Conservation (phyloP, 1,140 invertebrate genomes). For the Drosophila lacteicornis region DNA sequence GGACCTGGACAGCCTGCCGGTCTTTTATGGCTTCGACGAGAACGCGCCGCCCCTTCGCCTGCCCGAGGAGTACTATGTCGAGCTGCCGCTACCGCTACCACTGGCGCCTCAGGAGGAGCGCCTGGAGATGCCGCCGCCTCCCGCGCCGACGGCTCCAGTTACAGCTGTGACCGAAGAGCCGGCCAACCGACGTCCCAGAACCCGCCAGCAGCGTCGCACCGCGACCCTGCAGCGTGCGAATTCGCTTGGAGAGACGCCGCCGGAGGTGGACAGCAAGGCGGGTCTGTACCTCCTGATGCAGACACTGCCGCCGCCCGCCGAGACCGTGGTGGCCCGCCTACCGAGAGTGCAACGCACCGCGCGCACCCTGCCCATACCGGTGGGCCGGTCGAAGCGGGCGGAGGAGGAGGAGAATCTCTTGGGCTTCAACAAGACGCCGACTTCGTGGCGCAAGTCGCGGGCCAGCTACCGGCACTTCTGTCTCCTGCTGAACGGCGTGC, state of each 20-base stretch:
- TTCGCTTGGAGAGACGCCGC: neutral
- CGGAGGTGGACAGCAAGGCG: conserved; percentile 50
- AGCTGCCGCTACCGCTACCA: conserved; percentile 28
- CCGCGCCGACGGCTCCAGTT: conserved; percentile 11
- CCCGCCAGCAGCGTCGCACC: conserved; percentile 55
- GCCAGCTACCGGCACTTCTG: conserved; percentile 70
- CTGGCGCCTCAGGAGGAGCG: conserved; percentile 5
- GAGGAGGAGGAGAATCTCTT: conserved; percentile 17
- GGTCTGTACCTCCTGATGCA: conserved; percentile 49
- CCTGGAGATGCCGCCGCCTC: conserved; percentile 10
- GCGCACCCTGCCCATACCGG: neutral
- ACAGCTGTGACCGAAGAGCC: neutral
- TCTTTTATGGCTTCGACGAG: conserved; percentile 65
- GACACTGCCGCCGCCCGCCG: conserved; percentile 48
- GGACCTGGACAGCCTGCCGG: conserved; percentile 21
- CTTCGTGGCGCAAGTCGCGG: conserved; percentile 43
- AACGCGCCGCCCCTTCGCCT: conserved; percentile 15
- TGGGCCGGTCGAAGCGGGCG: neutral
- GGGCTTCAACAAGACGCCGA: conserved; percentile 42
- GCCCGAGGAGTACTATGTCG: conserved; percentile 42
- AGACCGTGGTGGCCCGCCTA: neutral
- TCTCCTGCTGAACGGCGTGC: conserved; percentile 41
- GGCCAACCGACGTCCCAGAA: conserved; percentile 28
- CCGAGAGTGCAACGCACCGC: conserved; percentile 3
- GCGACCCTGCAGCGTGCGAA: conserved; percentile 11